phyloP scores from a whole-genome alignment of 2,888 invertebrate genomes.

The Troides helena region DNA sequence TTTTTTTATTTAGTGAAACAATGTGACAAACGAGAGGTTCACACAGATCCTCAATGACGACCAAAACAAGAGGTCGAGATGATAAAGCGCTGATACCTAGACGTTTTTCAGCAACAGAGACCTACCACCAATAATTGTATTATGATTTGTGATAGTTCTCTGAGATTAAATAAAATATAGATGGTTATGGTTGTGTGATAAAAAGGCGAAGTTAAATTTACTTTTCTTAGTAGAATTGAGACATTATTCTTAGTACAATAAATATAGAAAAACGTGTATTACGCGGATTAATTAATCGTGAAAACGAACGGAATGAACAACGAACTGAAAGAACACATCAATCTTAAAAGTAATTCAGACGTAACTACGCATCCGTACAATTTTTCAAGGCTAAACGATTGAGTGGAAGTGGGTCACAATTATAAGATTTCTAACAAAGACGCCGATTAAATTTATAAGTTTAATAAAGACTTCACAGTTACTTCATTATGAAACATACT shows the following conservation, averaged over 20 bases:
- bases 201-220: not conserved
- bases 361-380: slow-evolving; percentile 20
- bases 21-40: too few relatives aligned
- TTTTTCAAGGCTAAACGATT: slow-evolving; percentile 23
- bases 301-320: not conserved
- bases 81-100: too few relatives aligned
- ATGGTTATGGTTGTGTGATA: too few relatives aligned
- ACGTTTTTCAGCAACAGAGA: too few relatives aligned
- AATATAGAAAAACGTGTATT: not conserved
- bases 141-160: too few relatives aligned
- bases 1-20: too few relatives aligned
- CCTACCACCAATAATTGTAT: too few relatives aligned
- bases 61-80: too few relatives aligned
- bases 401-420: slow-evolving; percentile 30
- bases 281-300: not conserved
- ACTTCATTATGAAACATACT: slow-evolving; percentile 1
- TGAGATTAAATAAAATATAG: not conserved
- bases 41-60: too few relatives aligned
- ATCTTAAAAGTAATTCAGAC: slow-evolving; percentile 24
- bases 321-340: slow-evolving; percentile 12
- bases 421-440: slow-evolving; percentile 30
- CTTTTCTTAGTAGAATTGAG: not conserved
- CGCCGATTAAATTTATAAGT: slow-evolving; percentile 9
- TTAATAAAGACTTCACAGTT: slow-evolving; percentile 6
- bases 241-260: not conserved